Percentiles rank a stretch among this genome's conserved stretches.
phyloP scores from a whole-genome alignment of 2,888 invertebrate species.

The Tetramorium bicarinatum region DNA sequence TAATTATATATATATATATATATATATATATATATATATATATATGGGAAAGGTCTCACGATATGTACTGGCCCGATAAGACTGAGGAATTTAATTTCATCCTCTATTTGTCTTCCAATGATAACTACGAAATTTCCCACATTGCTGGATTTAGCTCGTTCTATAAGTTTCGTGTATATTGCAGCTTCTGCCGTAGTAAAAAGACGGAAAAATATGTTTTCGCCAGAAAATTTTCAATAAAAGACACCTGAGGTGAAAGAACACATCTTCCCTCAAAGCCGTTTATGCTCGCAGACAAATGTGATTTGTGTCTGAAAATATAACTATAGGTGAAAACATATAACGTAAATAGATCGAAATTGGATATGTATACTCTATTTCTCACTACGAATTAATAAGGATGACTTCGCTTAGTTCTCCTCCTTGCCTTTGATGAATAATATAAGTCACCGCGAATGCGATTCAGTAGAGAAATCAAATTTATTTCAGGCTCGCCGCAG shows the following conservation, averaged over 20 bases:
- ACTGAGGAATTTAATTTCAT: conserved; percentile 46
- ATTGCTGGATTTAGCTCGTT: not conserved
- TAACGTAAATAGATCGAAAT: conserved; percentile 34
- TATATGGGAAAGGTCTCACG: not conserved
- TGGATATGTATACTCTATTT: not conserved
- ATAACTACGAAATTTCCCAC: conserved; percentile 37
- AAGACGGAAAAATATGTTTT: conserved; percentile 71
- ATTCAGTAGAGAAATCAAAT: conserved; percentile 15
- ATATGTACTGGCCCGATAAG: conserved; percentile 13
- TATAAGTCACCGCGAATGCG: not conserved
- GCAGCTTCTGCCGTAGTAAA: conserved; percentile 16
- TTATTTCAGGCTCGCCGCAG: not conserved
- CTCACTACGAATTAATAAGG: not conserved
- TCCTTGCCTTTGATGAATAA: conserved; percentile 23
- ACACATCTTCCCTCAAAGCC: conserved; percentile 1
- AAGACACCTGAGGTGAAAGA: conserved; percentile 58
- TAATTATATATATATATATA: too few species aligned
- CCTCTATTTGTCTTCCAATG: conserved; percentile 33
- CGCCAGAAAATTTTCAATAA: conserved; percentile 65
- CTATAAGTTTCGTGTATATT: conserved; percentile 46
- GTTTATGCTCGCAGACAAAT: conserved; percentile 46
- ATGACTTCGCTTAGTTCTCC: not conserved
- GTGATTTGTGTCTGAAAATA: conserved; percentile 41
- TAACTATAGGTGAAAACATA: conserved; percentile 35
- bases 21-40: too few species aligned